Base-by-base conservation (phyloP, 2,797 vertebrate genomes). In the Cyprinella venusta region DNA sequence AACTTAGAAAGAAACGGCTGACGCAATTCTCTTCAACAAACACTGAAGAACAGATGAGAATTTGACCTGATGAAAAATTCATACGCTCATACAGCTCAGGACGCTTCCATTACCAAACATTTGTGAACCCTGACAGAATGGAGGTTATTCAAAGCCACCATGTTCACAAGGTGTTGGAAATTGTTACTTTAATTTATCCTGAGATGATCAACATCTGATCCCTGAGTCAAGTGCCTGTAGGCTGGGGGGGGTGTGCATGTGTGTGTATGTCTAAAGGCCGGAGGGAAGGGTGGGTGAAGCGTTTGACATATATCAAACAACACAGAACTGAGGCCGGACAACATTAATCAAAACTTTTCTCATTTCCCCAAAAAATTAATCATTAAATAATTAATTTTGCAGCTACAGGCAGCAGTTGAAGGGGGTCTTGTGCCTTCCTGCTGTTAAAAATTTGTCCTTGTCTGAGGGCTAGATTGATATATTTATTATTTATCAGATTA, bases 401-500 rank as follows among this genome's bases (percentile, higher is more conserved):
- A 95, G 95, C 95, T 96, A 96, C 96, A 97, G 96, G 96, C 96
- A 94, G 96, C 95, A 94, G 95, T 95, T 95, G 95, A 97, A 96
- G 96, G 95, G 84, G 95, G 95, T 93, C 95, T 95, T 94, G 88
- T 96, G 96, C 95, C 93, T 96, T 95, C 97, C 97, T 91, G 97
- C 98, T 98, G 97, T 92, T 98, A 96, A 96, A 96, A 98, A 99
- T 99, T 98, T 99, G 97, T 99, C 97, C 97, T 98, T 99, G 98
- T 99, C 97, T 96, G 95, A 96, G 93, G 92, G 93, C 96, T 98
- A 99, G 97, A 99, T 99, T 99, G 98, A 99, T 99, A 97, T 99
- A 99, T 99, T 97, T 99, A 99, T 99, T 99, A 99, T 99, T 99
- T 99, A 99, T 99, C 96, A 99, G 97, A 98, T 99, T 99, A 99